Conservation (phyloP, 2,113 vertebrate genomes). For the Orycteropus afer region DNA sequence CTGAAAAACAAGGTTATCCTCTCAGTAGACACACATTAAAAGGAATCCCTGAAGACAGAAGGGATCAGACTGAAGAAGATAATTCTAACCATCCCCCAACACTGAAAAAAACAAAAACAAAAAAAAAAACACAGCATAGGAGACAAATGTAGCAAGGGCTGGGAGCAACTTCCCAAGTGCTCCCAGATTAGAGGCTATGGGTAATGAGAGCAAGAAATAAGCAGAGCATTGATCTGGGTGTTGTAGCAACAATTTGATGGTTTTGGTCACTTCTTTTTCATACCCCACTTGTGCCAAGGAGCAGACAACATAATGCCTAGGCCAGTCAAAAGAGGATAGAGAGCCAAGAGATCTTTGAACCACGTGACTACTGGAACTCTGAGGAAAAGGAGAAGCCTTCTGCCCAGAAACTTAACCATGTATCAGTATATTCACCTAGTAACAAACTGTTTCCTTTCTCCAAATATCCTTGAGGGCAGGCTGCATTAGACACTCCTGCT, state of each 20-base stretch:
- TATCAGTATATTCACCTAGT: neutral
- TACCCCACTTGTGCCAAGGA: neutral
- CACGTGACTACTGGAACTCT: neutral
- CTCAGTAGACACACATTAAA: slow-evolving; percentile 1
- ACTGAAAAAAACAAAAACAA: neutral
- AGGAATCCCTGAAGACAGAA: slow-evolving; percentile 39
- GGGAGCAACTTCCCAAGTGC: neutral
- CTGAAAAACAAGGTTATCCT: neutral
- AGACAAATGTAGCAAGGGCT: neutral
- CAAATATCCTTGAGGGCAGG: neutral
- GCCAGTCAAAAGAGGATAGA: neutral
- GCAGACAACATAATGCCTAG: neutral
- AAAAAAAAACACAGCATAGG: neutral
- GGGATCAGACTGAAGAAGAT: neutral
- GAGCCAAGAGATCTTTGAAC: neutral
- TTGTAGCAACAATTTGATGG: neutral
- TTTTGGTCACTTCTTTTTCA: neutral
- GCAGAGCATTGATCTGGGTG: neutral
- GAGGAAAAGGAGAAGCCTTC: neutral
- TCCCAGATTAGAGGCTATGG: neutral
- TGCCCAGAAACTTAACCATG: neutral
- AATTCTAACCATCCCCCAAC: neutral
- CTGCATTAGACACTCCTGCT: neutral
- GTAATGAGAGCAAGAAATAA: neutral
- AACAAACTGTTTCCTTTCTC: neutral